Base-by-base conservation (phyloP, 92 coral and sea anemone genomes). In the Palythoa heliodiscus region DNA sequence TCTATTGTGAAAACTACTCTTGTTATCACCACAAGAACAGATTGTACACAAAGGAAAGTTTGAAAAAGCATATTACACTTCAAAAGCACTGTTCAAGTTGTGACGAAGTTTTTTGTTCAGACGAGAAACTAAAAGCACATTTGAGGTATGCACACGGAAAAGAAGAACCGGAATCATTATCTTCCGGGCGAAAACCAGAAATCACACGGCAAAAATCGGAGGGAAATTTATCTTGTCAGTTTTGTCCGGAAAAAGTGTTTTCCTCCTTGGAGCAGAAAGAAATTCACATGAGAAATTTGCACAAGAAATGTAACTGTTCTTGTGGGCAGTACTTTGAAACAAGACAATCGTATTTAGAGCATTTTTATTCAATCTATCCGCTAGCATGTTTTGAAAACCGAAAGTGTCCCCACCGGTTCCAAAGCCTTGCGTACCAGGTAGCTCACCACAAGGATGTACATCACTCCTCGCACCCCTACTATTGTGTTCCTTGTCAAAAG, bases 221-320 rank as follows among this genome's bases (percentile, higher is more conserved):
- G 22, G 67, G 48, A 1, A 74, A 71, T 63, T 66, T 90, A 25
- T 66, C 70, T 9, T 97, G 99, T 55, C 91, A 97, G 86, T 97
- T 97, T 87, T 97, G 99, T 64, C 98, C 99, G 0, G 93, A 78
- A 17, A 97, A 92, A 79, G 77, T 71, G 52, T 97, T 97, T 89
- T 48, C 94, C 24, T 91, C 97, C 13, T 23, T 77, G 63, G 95
- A 91, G 35, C 99, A 97, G 64, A 85, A 77, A 24, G 99, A 97
- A 47, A 91, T 92, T 39, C 99, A 97, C 86, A 97, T 97, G 99
- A 91, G 92, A 73, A 90, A 94, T 82, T 89, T 95, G 35, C 99
- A 97, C 87, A 97, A 97, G 88, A 97, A 97, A 77, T 97, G 99
- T 69, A 97, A 97, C 61, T 97, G 99, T 53, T 93, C 98, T n/a